A percentile compares a stretch with the other conserved stretches of the same genome.
These are phyloP conservation scores for Anastatus disparis DNA, from an alignment of 1,140 invertebrate species.

Conservation along the genomic window DNA sequence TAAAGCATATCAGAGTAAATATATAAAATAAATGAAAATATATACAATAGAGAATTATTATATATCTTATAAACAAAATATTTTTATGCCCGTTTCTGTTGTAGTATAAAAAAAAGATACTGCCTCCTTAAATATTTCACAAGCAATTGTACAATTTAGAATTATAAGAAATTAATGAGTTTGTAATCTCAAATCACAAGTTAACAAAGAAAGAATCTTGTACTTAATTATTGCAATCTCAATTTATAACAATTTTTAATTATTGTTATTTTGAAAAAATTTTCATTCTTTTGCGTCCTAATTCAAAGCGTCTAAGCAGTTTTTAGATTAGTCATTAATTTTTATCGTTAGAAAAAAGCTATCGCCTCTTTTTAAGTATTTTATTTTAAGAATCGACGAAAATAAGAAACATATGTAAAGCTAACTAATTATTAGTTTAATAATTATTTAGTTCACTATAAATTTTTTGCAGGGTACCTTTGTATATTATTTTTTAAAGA, in stretches of 20 bases:
- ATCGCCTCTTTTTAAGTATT: no score
- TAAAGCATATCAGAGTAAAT: no score
- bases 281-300: not conserved
- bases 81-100: slow-evolving; percentile 10
- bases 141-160: slow-evolving; percentile 48
- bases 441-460: no score
- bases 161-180: slow-evolving; percentile 9
- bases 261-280: not conserved
- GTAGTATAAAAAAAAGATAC: slow-evolving; percentile 37
- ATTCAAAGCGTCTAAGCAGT: not conserved
- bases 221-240: slow-evolving; percentile 22
- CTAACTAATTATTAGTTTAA: no score
- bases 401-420: not conserved
- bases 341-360: not conserved
- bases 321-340: slow-evolving; percentile 3
- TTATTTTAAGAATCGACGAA: not conserved
- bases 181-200: not conserved
- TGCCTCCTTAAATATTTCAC: slow-evolving; percentile 40
- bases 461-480: not conserved
- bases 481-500: no score
- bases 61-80: not conserved
- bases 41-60: no score
- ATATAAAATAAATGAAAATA: no score
- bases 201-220: not conserved
- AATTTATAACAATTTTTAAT: not conserved